Evolutionary conservation across 2,888 invertebrate genomes (phyloP).

Genomic region (Abrostola tripartita): DNA sequence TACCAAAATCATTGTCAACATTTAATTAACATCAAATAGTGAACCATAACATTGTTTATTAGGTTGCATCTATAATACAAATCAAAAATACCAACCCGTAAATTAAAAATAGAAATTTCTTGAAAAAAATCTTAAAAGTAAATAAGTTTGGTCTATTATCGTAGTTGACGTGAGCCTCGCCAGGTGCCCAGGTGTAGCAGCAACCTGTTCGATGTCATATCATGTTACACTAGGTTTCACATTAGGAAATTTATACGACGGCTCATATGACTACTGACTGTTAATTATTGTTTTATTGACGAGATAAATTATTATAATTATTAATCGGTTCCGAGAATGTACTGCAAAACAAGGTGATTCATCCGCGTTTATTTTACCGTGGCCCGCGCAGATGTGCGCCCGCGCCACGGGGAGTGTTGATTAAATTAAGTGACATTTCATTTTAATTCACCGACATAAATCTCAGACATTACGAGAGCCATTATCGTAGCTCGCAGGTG

Average conservation of each 20-base stretch:
- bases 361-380: conserved; percentile 73
- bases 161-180: conserved; percentile 75
- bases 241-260: conserved; percentile 87
- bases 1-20: conserved; percentile 7
- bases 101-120: conserved; percentile 69
- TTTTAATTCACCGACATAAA: conserved; percentile 82
- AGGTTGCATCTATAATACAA: conserved; percentile 13
- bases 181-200: conserved; percentile 84
- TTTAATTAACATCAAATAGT: conserved; percentile 14
- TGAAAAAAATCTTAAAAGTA: conserved; percentile 69
- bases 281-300: conserved; percentile 86
- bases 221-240: conserved; percentile 86
- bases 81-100: conserved; percentile 28
- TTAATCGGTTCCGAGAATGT: conserved; percentile 83
- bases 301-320: conserved; percentile 85
- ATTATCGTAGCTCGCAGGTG: conserved; percentile 75
- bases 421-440: conserved; percentile 86
- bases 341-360: conserved; percentile 87
- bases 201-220: conserved; percentile 79
- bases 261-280: conserved; percentile 85
- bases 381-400: conserved; percentile 70
- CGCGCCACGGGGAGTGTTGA: conserved; percentile 78
- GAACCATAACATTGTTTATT: conserved; percentile 16
- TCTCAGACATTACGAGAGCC: conserved; percentile 77
- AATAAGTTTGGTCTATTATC: conserved; percentile 78